These are phyloP conservation scores for Ctenomys sociabilis DNA, from an alignment of 2,113 vertebrate genomes.

Conservation along the genomic window DNA sequence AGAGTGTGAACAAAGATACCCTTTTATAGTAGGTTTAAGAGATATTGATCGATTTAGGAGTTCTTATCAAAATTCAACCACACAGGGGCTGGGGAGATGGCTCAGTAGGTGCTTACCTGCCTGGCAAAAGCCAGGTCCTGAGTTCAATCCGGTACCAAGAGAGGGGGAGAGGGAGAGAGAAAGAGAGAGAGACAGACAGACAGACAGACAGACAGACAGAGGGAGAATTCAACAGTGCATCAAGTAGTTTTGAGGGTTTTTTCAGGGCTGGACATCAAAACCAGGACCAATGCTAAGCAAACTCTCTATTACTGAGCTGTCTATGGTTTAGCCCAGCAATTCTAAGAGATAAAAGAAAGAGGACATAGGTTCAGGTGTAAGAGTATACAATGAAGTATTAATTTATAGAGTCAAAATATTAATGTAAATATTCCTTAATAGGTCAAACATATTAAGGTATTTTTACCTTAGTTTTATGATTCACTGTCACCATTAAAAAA, in stretches of 20 bases:
- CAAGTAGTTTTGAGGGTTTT: not conserved
- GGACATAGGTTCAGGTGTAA: not conserved
- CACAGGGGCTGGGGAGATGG: too few relatives aligned
- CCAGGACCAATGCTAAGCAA: not conserved
- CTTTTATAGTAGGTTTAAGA: not conserved
- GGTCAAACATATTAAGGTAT: not conserved
- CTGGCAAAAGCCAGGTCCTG: too few relatives aligned
- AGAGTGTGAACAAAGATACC: constrained; percentile 1
- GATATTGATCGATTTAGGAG: not conserved
- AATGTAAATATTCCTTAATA: constrained; percentile 6
- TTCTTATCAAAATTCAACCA: not conserved
- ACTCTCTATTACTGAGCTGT: not conserved
- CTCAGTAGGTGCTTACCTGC: too few relatives aligned
- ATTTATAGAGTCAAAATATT: constrained; percentile 26
- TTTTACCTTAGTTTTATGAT: not conserved
- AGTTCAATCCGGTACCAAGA: too few relatives aligned
- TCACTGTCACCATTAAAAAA: not conserved
- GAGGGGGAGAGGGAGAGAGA: too few relatives aligned
- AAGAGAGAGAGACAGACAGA: too few relatives aligned
- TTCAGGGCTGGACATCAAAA: not conserved
- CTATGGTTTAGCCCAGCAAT: not conserved
- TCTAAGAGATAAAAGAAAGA: constrained; percentile 22
- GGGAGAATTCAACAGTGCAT: not conserved
- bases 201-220: too few relatives aligned
- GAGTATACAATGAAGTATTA: not conserved